Evolutionary conservation across 2,888 invertebrate species (phyloP).

Genomic region (Cistogaster globosa): DNA sequence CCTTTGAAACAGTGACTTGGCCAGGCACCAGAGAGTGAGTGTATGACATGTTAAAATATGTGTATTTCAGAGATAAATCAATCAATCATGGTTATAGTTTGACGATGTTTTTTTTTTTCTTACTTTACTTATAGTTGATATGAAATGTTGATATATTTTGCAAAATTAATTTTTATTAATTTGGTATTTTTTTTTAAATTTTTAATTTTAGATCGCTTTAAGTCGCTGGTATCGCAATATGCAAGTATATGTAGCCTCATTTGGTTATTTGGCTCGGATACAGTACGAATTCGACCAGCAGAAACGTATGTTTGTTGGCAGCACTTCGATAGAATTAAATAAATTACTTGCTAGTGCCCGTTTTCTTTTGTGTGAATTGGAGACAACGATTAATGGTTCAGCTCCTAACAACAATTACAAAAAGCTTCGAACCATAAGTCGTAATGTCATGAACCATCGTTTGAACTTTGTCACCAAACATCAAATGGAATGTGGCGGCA

Average conservation of each 20-base stretch:
- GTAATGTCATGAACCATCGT: conserved; percentile 72
- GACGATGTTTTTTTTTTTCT: background rate
- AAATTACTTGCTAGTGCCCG: conserved; percentile 77
- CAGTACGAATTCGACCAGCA: conserved; percentile 76
- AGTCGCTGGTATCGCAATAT: conserved; percentile 79
- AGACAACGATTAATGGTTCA: conserved; percentile 79
- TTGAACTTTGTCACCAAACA: conserved; percentile 76
- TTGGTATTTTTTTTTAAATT: conserved; percentile 25
- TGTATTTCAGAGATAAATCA: conserved; percentile 62
- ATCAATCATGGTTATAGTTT: conserved; percentile 62
- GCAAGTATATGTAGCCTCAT: conserved; percentile 80
- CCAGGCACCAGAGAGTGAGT: conserved; percentile 18
- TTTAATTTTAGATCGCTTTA: conserved; percentile 76
- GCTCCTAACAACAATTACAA: conserved; percentile 71
- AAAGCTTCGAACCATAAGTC: conserved; percentile 73
- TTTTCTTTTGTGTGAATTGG: conserved; percentile 79
- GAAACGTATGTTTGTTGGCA: conserved; percentile 71
- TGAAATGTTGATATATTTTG: conserved; percentile 51
- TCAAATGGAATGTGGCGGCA: conserved; percentile 68
- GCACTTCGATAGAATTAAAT: conserved; percentile 76
- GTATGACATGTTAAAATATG: conserved; percentile 45
- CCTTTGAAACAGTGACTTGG: background rate
- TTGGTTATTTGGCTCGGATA: conserved; percentile 77
- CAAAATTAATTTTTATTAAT: conserved; percentile 64
- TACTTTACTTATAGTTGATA: conserved; percentile 24